Base-by-base conservation (phyloP, 1,140 invertebrate genomes). In the Solenopsis invicta region DNA sequence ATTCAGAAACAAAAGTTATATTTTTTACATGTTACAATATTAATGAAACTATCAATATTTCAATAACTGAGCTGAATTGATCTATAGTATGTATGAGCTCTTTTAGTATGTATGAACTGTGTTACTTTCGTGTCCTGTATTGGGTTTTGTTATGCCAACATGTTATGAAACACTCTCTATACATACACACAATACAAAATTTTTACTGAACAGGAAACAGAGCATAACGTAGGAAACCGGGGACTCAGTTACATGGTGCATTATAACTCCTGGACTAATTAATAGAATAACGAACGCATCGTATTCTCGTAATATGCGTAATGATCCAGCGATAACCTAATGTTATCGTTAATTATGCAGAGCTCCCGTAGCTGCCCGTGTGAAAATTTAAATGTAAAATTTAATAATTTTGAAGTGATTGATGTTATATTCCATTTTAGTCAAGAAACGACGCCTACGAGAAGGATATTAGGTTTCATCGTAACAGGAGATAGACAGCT, bases 271-370 rank as follows among this genome's bases (percentile, higher is more conserved):
- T 75, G 41, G 54, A 18, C 1, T 84, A 75, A 84, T 84, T 84
- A 84, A 71, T 71, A 71, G n/a, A 81, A 75, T 84, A 75, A 74
- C 37, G 54, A 10, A 34, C 5, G 24, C 16, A 13, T 74, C 52
- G 24, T 37, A n/a, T 82, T 74, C 66, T 72, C 66, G 21, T 16
- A 71, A 81, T n/a, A 56, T 56, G 34, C 34, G 12, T 82, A 74
- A 82, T 82, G 24, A 74, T 50, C 41, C 41, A 29, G 12, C 13
- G 54, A 82, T 72, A 72, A 82, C 24, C 71, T 82, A 82, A 82
- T 82, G 74, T 50, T 34, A 59, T 8, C 24, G 48, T 59, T 74
- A 74, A 61, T 50, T 84, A 59, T 52, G n/a, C 48, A 1, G 4
- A 29, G 8, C 3, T 5, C 21, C 24, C 6, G 37, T 24, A 34